Percentiles rank a stretch among this genome's conserved stretches.
phyloP scores from a whole-genome alignment of 2,113 vertebrate species.

The Pao palembangensis region DNA sequence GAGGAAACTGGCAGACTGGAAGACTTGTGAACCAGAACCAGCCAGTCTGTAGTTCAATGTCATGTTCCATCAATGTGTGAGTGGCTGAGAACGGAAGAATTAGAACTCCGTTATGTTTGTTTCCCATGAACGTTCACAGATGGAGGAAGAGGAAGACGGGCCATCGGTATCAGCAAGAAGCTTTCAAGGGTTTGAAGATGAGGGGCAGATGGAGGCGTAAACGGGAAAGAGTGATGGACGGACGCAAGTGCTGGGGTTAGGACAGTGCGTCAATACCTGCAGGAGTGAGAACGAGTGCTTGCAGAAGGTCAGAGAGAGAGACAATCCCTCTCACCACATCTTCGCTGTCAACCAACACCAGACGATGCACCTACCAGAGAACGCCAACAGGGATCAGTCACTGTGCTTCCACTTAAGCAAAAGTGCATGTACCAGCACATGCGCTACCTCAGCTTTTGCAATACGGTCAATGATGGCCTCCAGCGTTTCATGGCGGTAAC shows the following conservation, averaged over 20 bases:
- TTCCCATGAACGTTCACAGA: background rate
- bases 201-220: background rate
- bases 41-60: too few species aligned
- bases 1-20: too few species aligned
- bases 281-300: conserved; percentile 91
- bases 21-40: background rate
- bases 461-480: conserved; percentile 90
- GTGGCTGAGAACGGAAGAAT: background rate
- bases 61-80: background rate
- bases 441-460: conserved; percentile 82
- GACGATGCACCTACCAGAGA: conserved; percentile 86
- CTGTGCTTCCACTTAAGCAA: background rate
- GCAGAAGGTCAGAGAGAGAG: conserved; percentile 96
- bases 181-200: conserved; percentile 12
- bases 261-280: conserved; percentile 94
- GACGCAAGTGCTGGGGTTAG: conserved; percentile 62
- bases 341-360: conserved; percentile 88
- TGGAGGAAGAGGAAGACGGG: background rate
- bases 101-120: background rate
- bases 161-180: conserved; percentile 16
- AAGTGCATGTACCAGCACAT: too few species aligned
- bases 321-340: conserved; percentile 86
- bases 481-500: conserved; percentile 87
- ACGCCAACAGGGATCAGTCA: background rate
- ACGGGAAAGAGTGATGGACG: conserved; percentile 16